These are phyloP conservation scores for Homalodisca vitripennis DNA, from an alignment of 1,140 invertebrate genomes.

Conservation along the genomic window DNA sequence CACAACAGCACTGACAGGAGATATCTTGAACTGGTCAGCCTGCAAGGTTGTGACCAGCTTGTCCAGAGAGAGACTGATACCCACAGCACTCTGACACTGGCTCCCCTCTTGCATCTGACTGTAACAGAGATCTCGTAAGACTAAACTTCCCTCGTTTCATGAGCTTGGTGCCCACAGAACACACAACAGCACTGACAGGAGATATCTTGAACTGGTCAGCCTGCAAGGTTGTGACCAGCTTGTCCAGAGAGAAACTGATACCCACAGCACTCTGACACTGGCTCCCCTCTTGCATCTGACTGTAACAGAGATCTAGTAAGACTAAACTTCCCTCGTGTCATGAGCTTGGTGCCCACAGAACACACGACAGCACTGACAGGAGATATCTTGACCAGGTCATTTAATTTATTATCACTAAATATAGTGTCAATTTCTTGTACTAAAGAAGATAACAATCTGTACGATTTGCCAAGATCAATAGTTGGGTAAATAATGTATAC, in stretches of 20 bases:
- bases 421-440: no score
- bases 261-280: constrained; percentile 64
- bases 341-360: constrained; percentile 52
- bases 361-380: constrained; percentile 67
- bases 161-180: constrained; percentile 57
- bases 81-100: constrained; percentile 54
- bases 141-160: no score
- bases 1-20: constrained; percentile 63
- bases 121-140: no score
- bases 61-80: constrained; percentile 72
- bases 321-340: constrained; percentile 61
- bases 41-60: constrained; percentile 60
- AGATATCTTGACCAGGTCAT: constrained; percentile 40
- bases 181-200: constrained; percentile 65
- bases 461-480: no score
- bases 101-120: constrained; percentile 15
- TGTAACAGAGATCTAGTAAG: constrained; percentile 55
- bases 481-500: no score
- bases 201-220: constrained; percentile 50
- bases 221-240: constrained; percentile 58
- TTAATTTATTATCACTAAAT: no score
- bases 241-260: constrained; percentile 71
- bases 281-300: constrained; percentile 1
- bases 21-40: constrained; percentile 49
- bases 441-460: no score